phyloP scores from a whole-genome alignment of 2,797 vertebrate species.

The Morelia viridis region DNA sequence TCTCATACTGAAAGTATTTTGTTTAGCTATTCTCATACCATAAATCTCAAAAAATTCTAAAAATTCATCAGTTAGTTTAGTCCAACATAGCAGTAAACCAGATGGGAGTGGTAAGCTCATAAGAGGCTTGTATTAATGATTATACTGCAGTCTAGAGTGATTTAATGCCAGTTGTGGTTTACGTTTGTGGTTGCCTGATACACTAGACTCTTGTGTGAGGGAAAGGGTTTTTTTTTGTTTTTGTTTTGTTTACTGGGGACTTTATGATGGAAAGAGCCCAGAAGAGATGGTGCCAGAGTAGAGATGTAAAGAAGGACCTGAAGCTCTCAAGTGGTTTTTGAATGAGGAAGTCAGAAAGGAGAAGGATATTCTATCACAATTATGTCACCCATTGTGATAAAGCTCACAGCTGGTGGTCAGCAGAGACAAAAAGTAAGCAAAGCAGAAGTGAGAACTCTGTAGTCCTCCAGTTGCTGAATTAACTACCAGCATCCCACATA shows the following conservation, averaged over 20 bases:
- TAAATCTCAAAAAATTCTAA: slow-evolving; percentile 23
- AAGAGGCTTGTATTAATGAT: slow-evolving; percentile 34
- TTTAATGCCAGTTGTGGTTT: slow-evolving; percentile 53
- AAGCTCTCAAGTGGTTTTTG: background rate
- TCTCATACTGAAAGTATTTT: slow-evolving; percentile 36
- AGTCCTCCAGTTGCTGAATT: background rate
- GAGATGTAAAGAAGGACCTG: background rate
- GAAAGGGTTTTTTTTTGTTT: slow-evolving; percentile 3
- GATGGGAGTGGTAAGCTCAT: slow-evolving; percentile 40
- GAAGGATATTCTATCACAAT: background rate
- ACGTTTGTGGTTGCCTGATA: slow-evolving; percentile 40
- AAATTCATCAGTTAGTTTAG: slow-evolving; percentile 29
- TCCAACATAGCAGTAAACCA: slow-evolving; percentile 36
- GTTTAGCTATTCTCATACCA: slow-evolving; percentile 45
- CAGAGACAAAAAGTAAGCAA: background rate
- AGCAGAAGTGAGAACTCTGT: background rate
- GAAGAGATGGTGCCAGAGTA: background rate
- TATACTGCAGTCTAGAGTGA: slow-evolving; percentile 36
- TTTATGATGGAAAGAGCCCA: background rate
- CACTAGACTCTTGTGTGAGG: slow-evolving; percentile 48
- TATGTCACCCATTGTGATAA: background rate
- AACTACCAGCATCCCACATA: background rate
- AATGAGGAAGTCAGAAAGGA: background rate
- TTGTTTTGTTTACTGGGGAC: background rate
- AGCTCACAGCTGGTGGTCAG: background rate